A percentile compares a stretch with the other conserved stretches of the same genome.
Conservation (phyloP, 2,113 vertebrate genomes). For the Malaclemys terrapin region DNA sequence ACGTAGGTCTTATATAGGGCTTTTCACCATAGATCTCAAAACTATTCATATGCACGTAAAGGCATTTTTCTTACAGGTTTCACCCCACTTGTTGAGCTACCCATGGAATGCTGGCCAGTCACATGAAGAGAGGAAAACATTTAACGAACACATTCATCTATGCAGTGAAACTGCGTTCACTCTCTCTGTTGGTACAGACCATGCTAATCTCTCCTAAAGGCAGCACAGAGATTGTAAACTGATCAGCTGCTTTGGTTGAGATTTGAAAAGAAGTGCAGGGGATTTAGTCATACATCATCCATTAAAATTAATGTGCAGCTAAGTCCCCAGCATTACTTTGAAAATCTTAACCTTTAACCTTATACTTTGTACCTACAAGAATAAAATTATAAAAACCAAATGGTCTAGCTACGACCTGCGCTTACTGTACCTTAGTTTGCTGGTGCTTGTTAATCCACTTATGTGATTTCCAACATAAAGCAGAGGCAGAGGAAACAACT, state of each 20-base stretch:
- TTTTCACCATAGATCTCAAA: background rate
- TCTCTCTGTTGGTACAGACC: background rate
- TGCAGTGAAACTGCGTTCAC: background rate
- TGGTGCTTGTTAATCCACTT: slow-evolving; percentile 84
- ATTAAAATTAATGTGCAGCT: background rate
- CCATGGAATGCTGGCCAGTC: background rate
- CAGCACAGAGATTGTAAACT: background rate
- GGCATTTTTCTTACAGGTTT: background rate
- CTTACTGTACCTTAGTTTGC: slow-evolving; percentile 83
- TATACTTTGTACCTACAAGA: slow-evolving; percentile 1
- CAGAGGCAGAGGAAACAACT: slow-evolving; percentile 86
- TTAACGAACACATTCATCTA: background rate
- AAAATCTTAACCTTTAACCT: background rate
- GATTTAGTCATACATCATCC: background rate
- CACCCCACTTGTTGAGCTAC: background rate
- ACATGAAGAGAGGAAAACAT: background rate
- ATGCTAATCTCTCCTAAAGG: background rate
- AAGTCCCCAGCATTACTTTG: background rate
- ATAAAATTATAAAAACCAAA: background rate
- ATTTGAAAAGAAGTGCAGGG: background rate
- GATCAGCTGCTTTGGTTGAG: background rate
- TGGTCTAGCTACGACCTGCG: background rate
- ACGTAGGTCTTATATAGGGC: background rate
- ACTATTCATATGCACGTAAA: background rate
- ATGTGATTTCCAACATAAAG: slow-evolving; percentile 85